Conservation (phyloP, 2,113 vertebrate species). For the Phoenicopterus ruber region DNA sequence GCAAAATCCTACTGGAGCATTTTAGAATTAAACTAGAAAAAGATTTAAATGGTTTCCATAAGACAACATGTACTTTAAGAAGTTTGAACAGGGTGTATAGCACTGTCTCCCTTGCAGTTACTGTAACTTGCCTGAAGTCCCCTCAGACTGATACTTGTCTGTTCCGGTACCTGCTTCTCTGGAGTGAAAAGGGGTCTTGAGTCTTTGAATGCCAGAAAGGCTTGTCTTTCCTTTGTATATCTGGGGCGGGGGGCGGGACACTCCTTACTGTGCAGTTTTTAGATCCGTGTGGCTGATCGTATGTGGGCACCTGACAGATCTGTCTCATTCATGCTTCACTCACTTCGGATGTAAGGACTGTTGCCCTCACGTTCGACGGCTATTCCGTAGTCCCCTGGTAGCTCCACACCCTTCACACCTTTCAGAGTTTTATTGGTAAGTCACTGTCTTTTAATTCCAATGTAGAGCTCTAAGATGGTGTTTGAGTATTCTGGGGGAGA, state of each 20-base stretch:
- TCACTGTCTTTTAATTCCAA: background rate
- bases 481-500: background rate
- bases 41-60: background rate
- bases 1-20: background rate
- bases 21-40: background rate
- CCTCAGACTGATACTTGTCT: background rate
- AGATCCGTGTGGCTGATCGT: background rate
- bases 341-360: constrained; percentile 16
- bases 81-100: background rate
- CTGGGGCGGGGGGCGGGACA: background rate
- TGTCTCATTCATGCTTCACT: constrained; percentile 27
- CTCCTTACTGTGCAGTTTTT: constrained; percentile 20
- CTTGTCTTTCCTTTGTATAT: background rate
- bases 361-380: background rate
- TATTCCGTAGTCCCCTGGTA: background rate
- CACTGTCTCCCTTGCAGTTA: background rate
- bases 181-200: background rate
- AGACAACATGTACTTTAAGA: background rate
- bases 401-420: background rate
- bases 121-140: background rate
- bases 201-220: background rate
- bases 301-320: constrained; percentile 29
- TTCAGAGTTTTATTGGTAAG: background rate
- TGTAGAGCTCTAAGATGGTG: background rate
- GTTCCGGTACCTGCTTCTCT: background rate